These are phyloP conservation scores for Trichogramma dendrolimi DNA, from an alignment of 2,888 invertebrate genomes.

Conservation along the genomic window DNA sequence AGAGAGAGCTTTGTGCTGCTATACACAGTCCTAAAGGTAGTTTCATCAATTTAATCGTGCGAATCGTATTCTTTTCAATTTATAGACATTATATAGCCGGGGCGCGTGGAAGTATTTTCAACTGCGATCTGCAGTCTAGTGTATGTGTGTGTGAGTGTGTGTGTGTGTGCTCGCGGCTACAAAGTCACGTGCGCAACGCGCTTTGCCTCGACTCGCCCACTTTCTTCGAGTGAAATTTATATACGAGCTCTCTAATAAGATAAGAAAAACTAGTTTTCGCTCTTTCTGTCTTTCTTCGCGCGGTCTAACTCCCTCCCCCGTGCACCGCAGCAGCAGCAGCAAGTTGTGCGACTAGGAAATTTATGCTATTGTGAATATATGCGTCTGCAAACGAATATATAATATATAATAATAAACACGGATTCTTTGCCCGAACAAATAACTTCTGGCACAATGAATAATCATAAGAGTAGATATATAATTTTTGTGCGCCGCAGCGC, in stretches of 20 bases:
- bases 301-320: too few species aligned
- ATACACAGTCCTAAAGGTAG: slow-evolving; percentile 28
- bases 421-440: background rate
- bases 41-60: slow-evolving; percentile 33
- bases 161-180: background rate
- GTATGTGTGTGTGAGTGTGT: background rate
- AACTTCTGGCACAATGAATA: background rate
- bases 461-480: background rate
- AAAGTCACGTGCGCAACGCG: slow-evolving; percentile 9
- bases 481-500: background rate
- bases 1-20: slow-evolving; percentile 7
- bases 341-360: too few species aligned
- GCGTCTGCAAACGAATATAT: too few species aligned
- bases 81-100: background rate
- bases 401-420: too few species aligned
- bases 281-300: too few species aligned
- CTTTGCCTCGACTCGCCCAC: background rate
- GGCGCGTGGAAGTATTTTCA: background rate
- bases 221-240: slow-evolving; percentile 13
- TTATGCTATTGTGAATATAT: too few species aligned
- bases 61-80: slow-evolving; percentile 24
- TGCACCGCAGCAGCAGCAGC: too few species aligned
- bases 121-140: background rate
- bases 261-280: too few species aligned
- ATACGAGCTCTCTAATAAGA: too few species aligned